Conservation (phyloP, 2,797 vertebrate species). For the Pseudopleuronectes americanus region DNA sequence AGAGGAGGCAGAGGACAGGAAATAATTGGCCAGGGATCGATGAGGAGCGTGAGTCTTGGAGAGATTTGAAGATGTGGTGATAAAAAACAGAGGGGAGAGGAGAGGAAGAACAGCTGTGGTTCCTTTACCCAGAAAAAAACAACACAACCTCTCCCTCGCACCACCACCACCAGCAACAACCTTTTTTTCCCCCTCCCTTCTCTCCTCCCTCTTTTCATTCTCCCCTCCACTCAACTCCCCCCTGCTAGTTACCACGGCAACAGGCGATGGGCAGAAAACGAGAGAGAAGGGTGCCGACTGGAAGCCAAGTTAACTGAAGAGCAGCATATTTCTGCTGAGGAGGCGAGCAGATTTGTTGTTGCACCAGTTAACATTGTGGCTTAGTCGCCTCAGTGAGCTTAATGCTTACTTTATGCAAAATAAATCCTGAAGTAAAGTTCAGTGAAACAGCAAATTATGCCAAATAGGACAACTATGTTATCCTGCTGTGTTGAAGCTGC, state of each 20-base stretch:
- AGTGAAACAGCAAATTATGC: conserved; percentile 26
- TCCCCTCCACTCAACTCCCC: conserved; percentile 68
- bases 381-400: conserved; percentile 30
- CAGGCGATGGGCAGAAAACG: conserved; percentile 79
- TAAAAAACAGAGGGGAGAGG: not conserved
- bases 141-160: conserved; percentile 12
- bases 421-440: conserved; percentile 25
- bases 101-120: conserved; percentile 38
- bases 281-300: conserved; percentile 50
- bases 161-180: not conserved
- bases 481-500: not conserved
- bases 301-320: conserved; percentile 64
- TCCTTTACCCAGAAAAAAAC: conserved; percentile 63
- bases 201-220: conserved; percentile 35
- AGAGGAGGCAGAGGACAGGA: conserved; percentile 21
- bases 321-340: conserved; percentile 35
- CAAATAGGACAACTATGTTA: conserved; percentile 1
- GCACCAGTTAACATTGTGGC: conserved; percentile 23
- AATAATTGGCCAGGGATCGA: conserved; percentile 32
- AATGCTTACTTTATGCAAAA: conserved; percentile 6
- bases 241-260: conserved; percentile 86
- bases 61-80: conserved; percentile 34
- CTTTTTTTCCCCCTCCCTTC: conserved; percentile 6
- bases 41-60: conserved; percentile 24
- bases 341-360: conserved; percentile 33